phyloP scores from a whole-genome alignment of 2,888 invertebrate species.

The Apodemia mormo region DNA sequence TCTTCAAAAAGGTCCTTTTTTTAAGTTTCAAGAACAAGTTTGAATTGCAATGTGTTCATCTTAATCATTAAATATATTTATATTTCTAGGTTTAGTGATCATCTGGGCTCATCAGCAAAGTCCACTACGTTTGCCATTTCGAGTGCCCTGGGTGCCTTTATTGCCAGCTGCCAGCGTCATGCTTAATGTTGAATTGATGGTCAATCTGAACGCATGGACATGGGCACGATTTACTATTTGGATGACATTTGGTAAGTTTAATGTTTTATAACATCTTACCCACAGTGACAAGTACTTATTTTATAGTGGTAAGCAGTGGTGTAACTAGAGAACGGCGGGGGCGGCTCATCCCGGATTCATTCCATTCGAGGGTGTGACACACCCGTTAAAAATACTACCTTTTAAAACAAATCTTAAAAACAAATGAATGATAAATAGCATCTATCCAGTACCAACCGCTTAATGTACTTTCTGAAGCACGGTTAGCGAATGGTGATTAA shows the following conservation, averaged over 20 bases:
- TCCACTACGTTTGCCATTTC: constrained; percentile 86
- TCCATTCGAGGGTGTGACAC: no score
- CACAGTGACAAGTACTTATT: background rate
- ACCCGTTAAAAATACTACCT: no score
- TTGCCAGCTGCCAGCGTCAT: constrained; percentile 90
- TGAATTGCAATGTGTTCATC: no score
- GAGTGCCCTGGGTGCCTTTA: constrained; percentile 90
- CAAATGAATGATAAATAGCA: no score
- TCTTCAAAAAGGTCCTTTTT: no score
- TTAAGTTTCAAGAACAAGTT: no score
- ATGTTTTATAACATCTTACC: constrained; percentile 37
- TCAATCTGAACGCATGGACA: constrained; percentile 89
- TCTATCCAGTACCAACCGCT: no score
- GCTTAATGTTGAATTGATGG: constrained; percentile 91
- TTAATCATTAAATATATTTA: background rate
- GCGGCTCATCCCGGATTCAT: no score
- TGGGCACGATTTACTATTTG: constrained; percentile 93
- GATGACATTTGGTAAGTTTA: constrained; percentile 88
- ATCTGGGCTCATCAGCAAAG: constrained; percentile 90
- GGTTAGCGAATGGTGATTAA: no score
- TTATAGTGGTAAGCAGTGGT: background rate
- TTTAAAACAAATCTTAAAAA: no score
- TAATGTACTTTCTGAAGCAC: no score
- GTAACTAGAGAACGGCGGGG: no score
- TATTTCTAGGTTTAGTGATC: constrained; percentile 83